phyloP scores from a whole-genome alignment of 2,888 invertebrate genomes.

The Chrysopilus asiliformis region DNA sequence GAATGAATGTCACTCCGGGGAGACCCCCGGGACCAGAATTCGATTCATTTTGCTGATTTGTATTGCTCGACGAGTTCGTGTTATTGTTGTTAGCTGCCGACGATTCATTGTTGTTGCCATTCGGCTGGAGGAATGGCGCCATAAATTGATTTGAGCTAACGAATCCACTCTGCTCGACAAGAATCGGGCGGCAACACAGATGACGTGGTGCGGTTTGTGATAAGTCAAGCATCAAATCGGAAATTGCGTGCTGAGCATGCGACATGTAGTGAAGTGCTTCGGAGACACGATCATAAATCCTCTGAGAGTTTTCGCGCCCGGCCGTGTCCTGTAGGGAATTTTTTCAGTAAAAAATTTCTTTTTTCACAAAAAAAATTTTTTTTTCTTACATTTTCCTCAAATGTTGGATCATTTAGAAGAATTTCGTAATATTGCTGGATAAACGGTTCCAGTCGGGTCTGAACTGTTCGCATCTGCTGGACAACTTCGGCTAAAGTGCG shows the following conservation, averaged over 20 bases:
- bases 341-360: not conserved
- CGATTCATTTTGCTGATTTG: not conserved
- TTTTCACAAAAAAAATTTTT: constrained; percentile 21
- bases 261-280: constrained; percentile 74
- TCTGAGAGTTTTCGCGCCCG: constrained; percentile 44
- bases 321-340: constrained; percentile 29
- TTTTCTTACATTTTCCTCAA: constrained; percentile 31
- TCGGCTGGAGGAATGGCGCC: constrained; percentile 12
- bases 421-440: constrained; percentile 48
- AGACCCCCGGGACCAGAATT: not conserved
- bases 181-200: constrained; percentile 55
- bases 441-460: constrained; percentile 48
- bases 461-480: constrained; percentile 29
- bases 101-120: constrained; percentile 15
- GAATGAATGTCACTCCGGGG: not conserved
- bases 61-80: constrained; percentile 2
- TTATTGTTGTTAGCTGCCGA: constrained; percentile 13
- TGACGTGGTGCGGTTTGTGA: constrained; percentile 52
- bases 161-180: constrained; percentile 49
- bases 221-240: constrained; percentile 69
- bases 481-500: constrained; percentile 31
- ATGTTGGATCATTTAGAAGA: constrained; percentile 45
- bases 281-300: constrained; percentile 57
- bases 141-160: constrained; percentile 32
- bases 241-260: constrained; percentile 79